phyloP scores from a whole-genome alignment of 2,113 vertebrate species.

The Haliaeetus leucogaster region DNA sequence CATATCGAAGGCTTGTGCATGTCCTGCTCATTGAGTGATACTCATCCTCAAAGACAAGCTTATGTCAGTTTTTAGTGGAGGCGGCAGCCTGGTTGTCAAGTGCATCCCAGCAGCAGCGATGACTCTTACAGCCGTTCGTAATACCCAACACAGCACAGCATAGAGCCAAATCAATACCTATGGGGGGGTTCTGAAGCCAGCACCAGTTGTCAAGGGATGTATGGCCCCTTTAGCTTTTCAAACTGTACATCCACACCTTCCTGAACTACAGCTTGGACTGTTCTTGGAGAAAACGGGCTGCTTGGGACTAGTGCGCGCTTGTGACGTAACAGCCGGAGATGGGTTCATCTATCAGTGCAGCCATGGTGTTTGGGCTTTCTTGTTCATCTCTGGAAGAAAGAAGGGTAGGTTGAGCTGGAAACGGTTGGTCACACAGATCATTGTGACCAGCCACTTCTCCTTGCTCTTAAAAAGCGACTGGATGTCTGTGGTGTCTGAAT shows the following conservation, averaged over 20 bases:
- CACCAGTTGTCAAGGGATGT: neutral
- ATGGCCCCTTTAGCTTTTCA: neutral
- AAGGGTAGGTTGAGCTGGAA: neutral
- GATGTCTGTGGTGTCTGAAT: neutral
- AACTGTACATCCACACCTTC: neutral
- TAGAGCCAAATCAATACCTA: neutral
- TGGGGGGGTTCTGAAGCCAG: neutral
- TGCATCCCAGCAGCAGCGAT: neutral
- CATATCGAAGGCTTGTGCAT: rapidly evolving
- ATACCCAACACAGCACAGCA: neutral
- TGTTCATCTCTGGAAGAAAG: neutral
- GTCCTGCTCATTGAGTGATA: neutral
- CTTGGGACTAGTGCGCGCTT: neutral
- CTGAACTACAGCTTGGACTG: neutral
- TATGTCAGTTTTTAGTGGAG: neutral
- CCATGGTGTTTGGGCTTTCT: neutral
- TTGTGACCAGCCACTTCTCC: neutral
- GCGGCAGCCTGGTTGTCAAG: neutral
- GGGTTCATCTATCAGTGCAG: neutral
- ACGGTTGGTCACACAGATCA: rapidly evolving
- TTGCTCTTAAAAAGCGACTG: neutral
- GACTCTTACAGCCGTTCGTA: neutral
- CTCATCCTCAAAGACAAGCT: neutral
- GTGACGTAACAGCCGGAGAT: neutral
- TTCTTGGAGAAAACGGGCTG: neutral